These are phyloP conservation scores for Tortricodes alternella DNA, from an alignment of 2,888 invertebrate species.

Conservation along the genomic window DNA sequence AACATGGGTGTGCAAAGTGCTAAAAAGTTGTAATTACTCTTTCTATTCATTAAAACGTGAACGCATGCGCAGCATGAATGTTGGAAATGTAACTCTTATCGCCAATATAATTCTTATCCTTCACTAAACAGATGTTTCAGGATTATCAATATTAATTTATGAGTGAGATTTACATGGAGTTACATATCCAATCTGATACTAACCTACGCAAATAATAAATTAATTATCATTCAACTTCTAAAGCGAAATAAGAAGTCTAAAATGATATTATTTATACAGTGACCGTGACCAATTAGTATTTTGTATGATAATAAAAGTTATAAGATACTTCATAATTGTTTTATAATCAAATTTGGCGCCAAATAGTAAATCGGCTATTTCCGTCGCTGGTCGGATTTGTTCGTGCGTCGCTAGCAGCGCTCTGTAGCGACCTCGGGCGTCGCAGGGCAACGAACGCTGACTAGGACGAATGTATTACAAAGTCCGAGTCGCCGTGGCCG, in stretches of 20 bases:
- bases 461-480: constrained; percentile 82
- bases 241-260: too few relatives aligned
- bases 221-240: too few relatives aligned
- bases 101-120: too few relatives aligned
- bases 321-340: neutral
- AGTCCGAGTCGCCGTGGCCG: constrained; percentile 76
- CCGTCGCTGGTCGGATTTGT: constrained; percentile 56
- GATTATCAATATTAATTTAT: too few relatives aligned
- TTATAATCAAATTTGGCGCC: constrained; percentile 50
- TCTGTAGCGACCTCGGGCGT: constrained; percentile 67
- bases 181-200: too few relatives aligned
- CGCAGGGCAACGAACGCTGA: constrained; percentile 79
- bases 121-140: too few relatives aligned
- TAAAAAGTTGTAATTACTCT: neutral
- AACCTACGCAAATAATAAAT: too few relatives aligned
- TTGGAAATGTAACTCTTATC: too few relatives aligned
- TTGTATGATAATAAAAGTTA: neutral
- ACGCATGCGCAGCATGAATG: too few relatives aligned
- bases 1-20: constrained; percentile 12
- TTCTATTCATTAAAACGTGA: neutral
- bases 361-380: constrained; percentile 54
- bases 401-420: constrained; percentile 48
- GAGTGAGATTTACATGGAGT: too few relatives aligned
- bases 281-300: too few relatives aligned
- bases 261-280: too few relatives aligned